Evolutionary conservation across 2,797 vertebrate genomes (phyloP), one percentile per base, ranked within the genome.

Genomic region (Semotilus atromaculatus): DNA sequence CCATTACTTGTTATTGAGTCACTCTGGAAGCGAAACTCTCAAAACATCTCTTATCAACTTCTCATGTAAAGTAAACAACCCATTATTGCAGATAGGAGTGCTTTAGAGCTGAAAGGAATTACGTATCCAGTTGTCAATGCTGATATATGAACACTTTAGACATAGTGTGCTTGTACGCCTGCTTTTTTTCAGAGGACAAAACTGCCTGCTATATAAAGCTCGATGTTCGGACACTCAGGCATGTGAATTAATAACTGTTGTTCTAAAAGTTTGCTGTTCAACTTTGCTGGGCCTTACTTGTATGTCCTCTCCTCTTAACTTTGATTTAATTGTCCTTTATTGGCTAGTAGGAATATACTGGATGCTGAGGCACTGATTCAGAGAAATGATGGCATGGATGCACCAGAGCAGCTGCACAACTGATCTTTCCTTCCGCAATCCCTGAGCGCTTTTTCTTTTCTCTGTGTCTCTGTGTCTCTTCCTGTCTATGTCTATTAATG

Each of bases 1-100:
- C 19, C n/a, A 23, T n/a, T 14, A 5, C 38, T 6, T 48, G 13
- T 7, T 38, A n/a, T 21, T 11, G 4, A 10, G 10, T 71, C 68
- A 77, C 74, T 14, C n/a, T 26, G 83, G 36, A 70, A 13, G 23
- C 4, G 7, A 58, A 67, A 31, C 13, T 13, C 55, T 43, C 23
- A n/a, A n/a, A 48, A 64, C 16, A 79, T 80, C 36, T 71, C 18
- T 80, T 85, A 82, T 86, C 62, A 71, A 48, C 19, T 43, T 23
- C 60, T 38, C 60, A 40, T 81, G 23, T 82, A 29, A 85, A 82
- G 26, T 82, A 29, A 85, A 82, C 62, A 68, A 23, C 29, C 31
- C 16, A 55, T 18, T 80, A 23, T 72, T 43, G n/a, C 7, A 72
- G 14, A 81, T 31, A 55, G 51, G 9, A 71, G 34, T 68, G 48